Percentiles rank a stretch among this genome's conserved stretches.
Conservation (phyloP, 2,888 invertebrate genomes). For the Machimus atricapillus region DNA sequence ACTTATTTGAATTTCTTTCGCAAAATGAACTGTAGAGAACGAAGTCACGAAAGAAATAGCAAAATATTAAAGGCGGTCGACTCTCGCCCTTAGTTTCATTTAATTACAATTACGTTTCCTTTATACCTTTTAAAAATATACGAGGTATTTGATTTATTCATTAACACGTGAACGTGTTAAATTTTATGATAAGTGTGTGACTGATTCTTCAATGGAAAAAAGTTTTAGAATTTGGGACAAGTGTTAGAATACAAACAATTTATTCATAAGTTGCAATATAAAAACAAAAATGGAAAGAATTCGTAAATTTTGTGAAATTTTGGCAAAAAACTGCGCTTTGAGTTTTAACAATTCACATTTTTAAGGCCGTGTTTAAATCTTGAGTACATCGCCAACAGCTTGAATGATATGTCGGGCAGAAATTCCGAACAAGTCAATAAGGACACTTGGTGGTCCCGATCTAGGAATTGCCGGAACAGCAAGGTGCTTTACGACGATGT, state of each 20-base stretch:
- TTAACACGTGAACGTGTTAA: too few relatives aligned
- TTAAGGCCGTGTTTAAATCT: conserved; percentile 59
- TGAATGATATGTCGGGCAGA: conserved; percentile 79
- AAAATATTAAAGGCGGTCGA: too few relatives aligned
- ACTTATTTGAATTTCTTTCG: too few relatives aligned
- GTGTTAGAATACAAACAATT: neutral
- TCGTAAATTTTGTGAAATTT: neutral
- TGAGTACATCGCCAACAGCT: conserved; percentile 72
- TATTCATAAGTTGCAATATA: neutral
- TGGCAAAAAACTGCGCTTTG: neutral
- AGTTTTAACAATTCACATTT: neutral
- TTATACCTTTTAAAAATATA: too few relatives aligned
- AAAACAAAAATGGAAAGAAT: neutral
- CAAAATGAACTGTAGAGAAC: too few relatives aligned
- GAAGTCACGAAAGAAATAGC: too few relatives aligned
- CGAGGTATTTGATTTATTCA: too few relatives aligned
- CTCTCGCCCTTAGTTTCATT: too few relatives aligned
- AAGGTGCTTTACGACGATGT: conserved; percentile 77
- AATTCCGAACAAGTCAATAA: conserved; percentile 90
- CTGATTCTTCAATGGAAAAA: too few relatives aligned
- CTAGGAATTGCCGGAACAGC: conserved; percentile 86
- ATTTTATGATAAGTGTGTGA: too few relatives aligned
- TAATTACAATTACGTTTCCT: too few relatives aligned
- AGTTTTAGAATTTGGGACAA: too few relatives aligned
- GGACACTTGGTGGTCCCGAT: conserved; percentile 86